Conservation (phyloP, 2,888 invertebrate genomes). For the Suillia variegata region DNA sequence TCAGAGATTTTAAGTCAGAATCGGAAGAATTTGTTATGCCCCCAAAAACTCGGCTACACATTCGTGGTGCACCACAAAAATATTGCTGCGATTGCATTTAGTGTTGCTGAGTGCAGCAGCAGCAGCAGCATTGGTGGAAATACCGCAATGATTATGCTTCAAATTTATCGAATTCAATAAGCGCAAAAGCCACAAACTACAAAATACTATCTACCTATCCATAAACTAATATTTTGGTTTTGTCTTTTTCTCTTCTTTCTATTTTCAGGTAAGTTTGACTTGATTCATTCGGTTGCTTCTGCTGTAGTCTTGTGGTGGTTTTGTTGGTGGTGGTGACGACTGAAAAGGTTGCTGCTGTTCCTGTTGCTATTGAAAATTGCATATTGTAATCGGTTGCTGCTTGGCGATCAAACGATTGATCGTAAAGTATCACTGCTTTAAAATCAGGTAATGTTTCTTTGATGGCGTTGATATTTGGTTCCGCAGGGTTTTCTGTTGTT, state of each 20-base stretch:
- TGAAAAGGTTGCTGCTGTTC: not conserved
- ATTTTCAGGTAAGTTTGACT: constrained; percentile 20
- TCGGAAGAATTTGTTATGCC: constrained; percentile 13
- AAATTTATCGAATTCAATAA: constrained; percentile 29
- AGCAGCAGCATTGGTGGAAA: constrained; percentile 4
- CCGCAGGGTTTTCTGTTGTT: not conserved
- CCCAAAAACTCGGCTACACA: not conserved
- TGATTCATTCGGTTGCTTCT: too few relatives aligned
- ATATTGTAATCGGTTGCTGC: not conserved
- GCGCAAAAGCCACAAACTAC: constrained; percentile 1
- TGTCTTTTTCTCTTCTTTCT: constrained; percentile 2
- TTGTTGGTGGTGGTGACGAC: not conserved
- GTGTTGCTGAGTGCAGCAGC: not conserved
- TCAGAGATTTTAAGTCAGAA: too few relatives aligned
- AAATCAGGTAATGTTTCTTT: not conserved
- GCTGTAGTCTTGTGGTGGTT: not conserved
- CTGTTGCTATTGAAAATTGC: not conserved
- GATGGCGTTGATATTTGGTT: not conserved
- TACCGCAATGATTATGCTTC: constrained; percentile 27
- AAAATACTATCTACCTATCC: not conserved
- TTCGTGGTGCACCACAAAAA: too few relatives aligned
- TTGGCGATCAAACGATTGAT: not conserved
- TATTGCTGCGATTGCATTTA: too few relatives aligned
- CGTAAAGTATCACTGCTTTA: not conserved
- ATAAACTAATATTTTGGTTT: constrained; percentile 1